Percentiles rank a stretch among this genome's conserved stretches.
These are phyloP conservation scores for Hipposideros armiger DNA, from an alignment of 2,113 vertebrate species.

Conservation along the genomic window DNA sequence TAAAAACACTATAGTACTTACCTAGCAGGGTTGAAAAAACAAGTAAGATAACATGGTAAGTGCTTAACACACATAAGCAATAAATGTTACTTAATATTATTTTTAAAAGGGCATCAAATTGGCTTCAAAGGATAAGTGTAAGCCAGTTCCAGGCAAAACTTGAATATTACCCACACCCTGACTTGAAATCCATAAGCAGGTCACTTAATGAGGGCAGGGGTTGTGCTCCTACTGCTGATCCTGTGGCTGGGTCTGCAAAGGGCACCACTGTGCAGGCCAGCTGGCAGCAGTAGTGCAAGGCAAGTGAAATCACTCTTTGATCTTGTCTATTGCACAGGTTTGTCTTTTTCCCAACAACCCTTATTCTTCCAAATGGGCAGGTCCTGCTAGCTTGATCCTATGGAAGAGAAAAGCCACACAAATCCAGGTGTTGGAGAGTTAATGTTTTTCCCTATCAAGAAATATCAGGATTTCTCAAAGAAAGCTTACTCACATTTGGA, in stretches of 20 bases:
- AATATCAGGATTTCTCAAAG: neutral
- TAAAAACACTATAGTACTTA: neutral
- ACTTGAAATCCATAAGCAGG: neutral
- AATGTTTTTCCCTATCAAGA: neutral
- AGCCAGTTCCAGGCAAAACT: neutral
- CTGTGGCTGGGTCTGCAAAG: slow-evolving; percentile 8
- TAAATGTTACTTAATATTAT: neutral
- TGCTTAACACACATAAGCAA: neutral
- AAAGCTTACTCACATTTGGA: neutral
- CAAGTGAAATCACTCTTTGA: slow-evolving; percentile 37
- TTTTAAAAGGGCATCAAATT: slow-evolving; percentile 19
- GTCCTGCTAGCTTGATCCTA: neutral
- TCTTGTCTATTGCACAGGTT: neutral
- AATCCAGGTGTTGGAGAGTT: neutral
- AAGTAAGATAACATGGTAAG: slow-evolving; percentile 9
- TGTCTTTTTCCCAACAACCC: slow-evolving; percentile 30
- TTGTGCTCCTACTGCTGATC: neutral
- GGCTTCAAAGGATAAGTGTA: slow-evolving; percentile 7
- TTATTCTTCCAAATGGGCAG: neutral
- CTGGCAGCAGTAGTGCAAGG: neutral
- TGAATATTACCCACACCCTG: neutral
- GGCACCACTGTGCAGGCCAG: neutral
- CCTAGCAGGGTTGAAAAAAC: neutral
- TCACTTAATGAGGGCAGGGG: neutral
- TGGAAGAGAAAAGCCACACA: slow-evolving; percentile 42